Conservation (phyloP, 2,888 invertebrate genomes). For the Pherbina coryleti region DNA sequence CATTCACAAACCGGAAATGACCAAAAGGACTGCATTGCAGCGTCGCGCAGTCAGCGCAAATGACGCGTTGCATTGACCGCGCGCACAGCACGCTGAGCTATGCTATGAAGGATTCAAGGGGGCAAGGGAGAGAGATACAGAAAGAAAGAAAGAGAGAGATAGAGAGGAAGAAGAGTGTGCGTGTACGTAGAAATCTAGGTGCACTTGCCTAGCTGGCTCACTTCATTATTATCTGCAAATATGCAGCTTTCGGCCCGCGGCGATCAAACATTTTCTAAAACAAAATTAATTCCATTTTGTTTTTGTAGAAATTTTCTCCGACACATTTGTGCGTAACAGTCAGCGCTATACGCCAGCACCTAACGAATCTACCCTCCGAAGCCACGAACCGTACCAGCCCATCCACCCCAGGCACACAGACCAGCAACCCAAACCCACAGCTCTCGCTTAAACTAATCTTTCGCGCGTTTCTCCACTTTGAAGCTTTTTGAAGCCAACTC, state of each 20-base stretch:
- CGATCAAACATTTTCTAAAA: slow-evolving; percentile 63
- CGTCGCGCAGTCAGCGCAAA: slow-evolving; percentile 22
- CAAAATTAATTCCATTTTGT: slow-evolving; percentile 68
- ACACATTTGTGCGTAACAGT: slow-evolving; percentile 19
- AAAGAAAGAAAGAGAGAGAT: no score
- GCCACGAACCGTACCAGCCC: not conserved
- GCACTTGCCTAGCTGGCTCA: slow-evolving; percentile 52
- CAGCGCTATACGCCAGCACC: not conserved
- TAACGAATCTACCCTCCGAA: not conserved
- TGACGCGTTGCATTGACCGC: slow-evolving; percentile 27
- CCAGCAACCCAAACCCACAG: not conserved
- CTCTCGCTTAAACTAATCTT: slow-evolving; percentile 15
- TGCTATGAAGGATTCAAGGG: not conserved
- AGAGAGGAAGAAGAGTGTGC: not conserved
- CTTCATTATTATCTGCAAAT: slow-evolving; percentile 69
- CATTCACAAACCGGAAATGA: slow-evolving; percentile 41
- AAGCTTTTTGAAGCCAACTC: not conserved
- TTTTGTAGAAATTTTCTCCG: slow-evolving; percentile 58
- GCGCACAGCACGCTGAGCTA: not conserved
- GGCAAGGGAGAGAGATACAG: not conserved
- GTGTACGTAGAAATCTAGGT: not conserved
- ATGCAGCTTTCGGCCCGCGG: slow-evolving; percentile 54
- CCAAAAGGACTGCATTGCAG: slow-evolving; percentile 21
- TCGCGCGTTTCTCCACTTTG: slow-evolving; percentile 13
- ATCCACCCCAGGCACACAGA: not conserved